Evolutionary conservation across 2,888 invertebrate genomes (phyloP).

Genomic region (Cantharis rustica): DNA sequence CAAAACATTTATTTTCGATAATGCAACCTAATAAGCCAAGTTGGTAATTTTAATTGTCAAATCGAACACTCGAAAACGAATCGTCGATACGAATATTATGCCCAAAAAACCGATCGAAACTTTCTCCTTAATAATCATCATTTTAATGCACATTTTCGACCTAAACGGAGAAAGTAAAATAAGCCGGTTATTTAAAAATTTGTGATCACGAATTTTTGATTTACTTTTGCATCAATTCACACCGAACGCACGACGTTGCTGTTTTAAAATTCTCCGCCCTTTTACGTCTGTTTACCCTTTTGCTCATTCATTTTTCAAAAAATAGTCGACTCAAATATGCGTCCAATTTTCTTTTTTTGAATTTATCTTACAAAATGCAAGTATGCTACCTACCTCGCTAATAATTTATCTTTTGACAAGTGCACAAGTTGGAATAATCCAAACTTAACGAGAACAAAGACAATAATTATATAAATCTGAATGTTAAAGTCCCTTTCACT

Average conservation of each 20-base stretch:
- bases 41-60: not conserved
- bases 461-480: not conserved
- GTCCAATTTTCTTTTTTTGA: not conserved
- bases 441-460: not conserved
- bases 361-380: not conserved
- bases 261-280: not conserved
- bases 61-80: not conserved
- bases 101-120: not conserved
- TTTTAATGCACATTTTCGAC: not conserved
- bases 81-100: not conserved
- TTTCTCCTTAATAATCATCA: not conserved
- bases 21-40: not conserved
- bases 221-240: not conserved
- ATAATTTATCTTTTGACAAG: not conserved
- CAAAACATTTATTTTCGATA: not conserved
- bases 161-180: not conserved
- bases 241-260: not conserved
- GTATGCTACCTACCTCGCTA: not conserved
- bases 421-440: not conserved
- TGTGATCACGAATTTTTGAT: not conserved
- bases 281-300: not conserved
- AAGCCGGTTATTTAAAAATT: not conserved
- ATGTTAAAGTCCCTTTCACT: not conserved
- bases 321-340: not conserved
- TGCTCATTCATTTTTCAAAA: not conserved